Percentiles rank a stretch among this genome's conserved stretches.
These are phyloP conservation scores for Notarius quadriscutis DNA, from an alignment of 2,113 vertebrate genomes.

Conservation along the genomic window DNA sequence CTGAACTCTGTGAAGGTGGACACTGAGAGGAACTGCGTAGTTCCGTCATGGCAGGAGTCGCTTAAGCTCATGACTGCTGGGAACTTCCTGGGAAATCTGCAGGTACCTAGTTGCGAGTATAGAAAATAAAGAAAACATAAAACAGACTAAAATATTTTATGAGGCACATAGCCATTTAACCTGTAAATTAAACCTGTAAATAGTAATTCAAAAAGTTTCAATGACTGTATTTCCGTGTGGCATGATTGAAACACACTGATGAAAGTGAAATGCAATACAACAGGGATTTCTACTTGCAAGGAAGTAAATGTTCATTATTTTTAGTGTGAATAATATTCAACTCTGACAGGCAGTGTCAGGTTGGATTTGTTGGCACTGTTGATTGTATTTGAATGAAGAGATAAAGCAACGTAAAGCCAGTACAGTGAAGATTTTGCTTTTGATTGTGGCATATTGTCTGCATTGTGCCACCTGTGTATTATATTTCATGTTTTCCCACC, in stretches of 20 bases:
- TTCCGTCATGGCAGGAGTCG: slow-evolving; percentile 94
- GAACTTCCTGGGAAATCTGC: slow-evolving; percentile 90
- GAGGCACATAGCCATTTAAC: not conserved
- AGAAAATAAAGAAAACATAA: not conserved
- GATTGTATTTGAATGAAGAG: not conserved
- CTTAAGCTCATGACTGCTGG: slow-evolving; percentile 94
- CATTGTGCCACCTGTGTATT: not conserved
- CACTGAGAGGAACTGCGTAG: slow-evolving; percentile 78
- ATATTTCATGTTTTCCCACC: not conserved
- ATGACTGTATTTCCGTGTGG: not conserved
- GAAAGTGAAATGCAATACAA: not conserved
- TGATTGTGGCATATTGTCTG: not conserved
- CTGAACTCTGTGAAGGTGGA: slow-evolving; percentile 84
- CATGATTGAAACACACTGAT: not conserved
- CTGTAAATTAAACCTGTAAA: not conserved
- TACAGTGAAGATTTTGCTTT: not conserved
- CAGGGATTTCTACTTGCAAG: not conserved
- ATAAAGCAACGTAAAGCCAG: not conserved
- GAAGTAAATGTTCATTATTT: not conserved
- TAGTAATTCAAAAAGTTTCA: not conserved
- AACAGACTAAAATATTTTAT: not conserved
- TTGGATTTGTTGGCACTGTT: not conserved
- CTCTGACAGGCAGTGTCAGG: not conserved
- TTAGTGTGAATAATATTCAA: not conserved
- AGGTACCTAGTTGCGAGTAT: slow-evolving; percentile 70